Conservation (phyloP, 2,888 invertebrate species). For the Drosophila ezoana region DNA sequence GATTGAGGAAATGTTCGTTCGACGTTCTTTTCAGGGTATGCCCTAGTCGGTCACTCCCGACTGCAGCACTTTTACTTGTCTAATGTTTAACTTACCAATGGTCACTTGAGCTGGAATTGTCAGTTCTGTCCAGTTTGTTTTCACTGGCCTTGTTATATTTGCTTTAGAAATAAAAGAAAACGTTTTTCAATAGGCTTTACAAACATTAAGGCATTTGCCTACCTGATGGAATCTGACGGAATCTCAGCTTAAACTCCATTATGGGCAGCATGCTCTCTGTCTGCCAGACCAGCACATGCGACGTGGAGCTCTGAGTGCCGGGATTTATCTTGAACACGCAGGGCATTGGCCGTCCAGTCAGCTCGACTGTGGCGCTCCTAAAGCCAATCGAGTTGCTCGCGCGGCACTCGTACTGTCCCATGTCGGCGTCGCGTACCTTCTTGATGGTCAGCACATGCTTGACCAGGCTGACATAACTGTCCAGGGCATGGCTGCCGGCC, state of each 20-base stretch:
- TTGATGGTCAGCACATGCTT: conserved; percentile 89
- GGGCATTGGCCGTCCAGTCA: conserved; percentile 87
- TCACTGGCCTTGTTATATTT: conserved; percentile 46
- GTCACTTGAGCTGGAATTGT: conserved; percentile 83
- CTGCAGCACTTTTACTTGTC: too few species aligned
- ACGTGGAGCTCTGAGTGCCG: conserved; percentile 84
- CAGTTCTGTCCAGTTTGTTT: conserved; percentile 82
- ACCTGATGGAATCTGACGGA: conserved; percentile 84
- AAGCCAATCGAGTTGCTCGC: conserved; percentile 91
- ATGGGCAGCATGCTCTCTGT: conserved; percentile 93
- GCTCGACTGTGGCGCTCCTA: conserved; percentile 89
- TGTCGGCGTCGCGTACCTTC: conserved; percentile 88
- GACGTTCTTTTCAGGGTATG: too few species aligned
- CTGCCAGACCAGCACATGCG: conserved; percentile 92
- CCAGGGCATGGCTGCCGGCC: conserved; percentile 83
- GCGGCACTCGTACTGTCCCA: conserved; percentile 92
- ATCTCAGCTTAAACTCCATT: conserved; percentile 88
- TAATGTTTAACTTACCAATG: conserved; percentile 71
- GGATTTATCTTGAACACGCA: conserved; percentile 84
- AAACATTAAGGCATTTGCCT: conserved; percentile 1
- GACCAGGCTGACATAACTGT: conserved; percentile 86
- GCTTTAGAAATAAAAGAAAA: conserved; percentile 6
- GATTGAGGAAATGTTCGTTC: too few species aligned
- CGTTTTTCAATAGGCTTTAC: not conserved
- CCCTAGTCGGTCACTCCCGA: too few species aligned